phyloP scores from a whole-genome alignment of 1,140 invertebrate species.

The Lerema accius region DNA sequence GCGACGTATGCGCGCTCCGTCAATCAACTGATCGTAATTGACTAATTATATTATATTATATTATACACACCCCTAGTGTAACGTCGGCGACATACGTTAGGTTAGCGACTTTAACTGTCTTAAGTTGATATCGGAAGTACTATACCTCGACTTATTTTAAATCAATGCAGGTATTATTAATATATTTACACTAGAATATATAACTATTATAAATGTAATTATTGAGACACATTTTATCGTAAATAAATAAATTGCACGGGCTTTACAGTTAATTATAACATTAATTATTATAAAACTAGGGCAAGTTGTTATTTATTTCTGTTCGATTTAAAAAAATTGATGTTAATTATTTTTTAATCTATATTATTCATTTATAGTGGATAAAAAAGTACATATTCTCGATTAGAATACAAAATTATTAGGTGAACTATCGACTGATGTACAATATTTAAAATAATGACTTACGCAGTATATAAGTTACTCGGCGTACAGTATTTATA shows the following conservation, averaged over 20 bases:
- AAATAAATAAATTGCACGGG: constrained; percentile 78
- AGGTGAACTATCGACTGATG: constrained; percentile 83
- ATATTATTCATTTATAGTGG: constrained; percentile 77
- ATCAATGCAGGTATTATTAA: constrained; percentile 82
- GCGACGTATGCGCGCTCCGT: constrained; percentile 51
- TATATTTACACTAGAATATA: constrained; percentile 81
- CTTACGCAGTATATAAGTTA: constrained; percentile 82
- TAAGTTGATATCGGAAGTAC: constrained; percentile 69
- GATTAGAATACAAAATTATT: constrained; percentile 80
- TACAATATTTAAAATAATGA: constrained; percentile 83
- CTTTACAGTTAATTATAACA: constrained; percentile 82
- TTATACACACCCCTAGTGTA: constrained; percentile 70
- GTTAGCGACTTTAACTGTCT: constrained; percentile 66
- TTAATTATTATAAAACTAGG: constrained; percentile 82
- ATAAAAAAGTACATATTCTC: constrained; percentile 82
- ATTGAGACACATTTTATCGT: constrained; percentile 74
- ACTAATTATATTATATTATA: constrained; percentile 83
- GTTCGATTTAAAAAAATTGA: constrained; percentile 80
- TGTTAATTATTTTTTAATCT: constrained; percentile 82
- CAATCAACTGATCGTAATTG: constrained; percentile 83
- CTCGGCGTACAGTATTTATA: constrained; percentile 73
- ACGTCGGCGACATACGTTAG: no score
- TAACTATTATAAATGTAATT: constrained; percentile 79
- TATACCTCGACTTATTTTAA: constrained; percentile 78
- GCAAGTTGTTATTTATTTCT: constrained; percentile 84